Conservation (phyloP, 2,797 vertebrate genomes). For the Pipistrellus pygmaeus region DNA sequence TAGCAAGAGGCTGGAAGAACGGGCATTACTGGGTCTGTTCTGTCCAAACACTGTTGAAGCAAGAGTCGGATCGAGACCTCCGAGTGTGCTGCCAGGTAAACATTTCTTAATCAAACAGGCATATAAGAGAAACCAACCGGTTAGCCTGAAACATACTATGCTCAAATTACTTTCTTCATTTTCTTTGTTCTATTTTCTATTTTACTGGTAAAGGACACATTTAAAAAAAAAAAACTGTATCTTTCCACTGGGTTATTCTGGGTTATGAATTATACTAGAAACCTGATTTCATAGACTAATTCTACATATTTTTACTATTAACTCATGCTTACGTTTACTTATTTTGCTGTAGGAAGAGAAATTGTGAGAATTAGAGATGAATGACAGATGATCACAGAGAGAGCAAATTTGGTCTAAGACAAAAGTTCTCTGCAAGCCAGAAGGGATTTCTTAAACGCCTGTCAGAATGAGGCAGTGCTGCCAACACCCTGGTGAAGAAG, state of each 20-base stretch:
- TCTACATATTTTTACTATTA: background rate
- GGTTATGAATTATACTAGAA: background rate
- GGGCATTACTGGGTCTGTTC: too few relatives aligned
- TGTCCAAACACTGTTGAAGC: too few relatives aligned
- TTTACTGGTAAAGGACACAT: background rate
- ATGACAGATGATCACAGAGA: background rate
- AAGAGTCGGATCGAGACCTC: too few relatives aligned
- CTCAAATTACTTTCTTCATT: background rate
- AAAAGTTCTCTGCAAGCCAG: background rate
- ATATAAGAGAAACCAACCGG: background rate
- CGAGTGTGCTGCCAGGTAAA: background rate
- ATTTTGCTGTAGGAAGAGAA: background rate
- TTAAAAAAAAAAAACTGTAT: background rate
- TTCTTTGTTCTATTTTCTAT: conserved; percentile 18
- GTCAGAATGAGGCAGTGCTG: background rate
- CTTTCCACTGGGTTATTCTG: background rate
- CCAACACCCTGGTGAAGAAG: background rate
- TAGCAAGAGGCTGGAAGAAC: too few relatives aligned
- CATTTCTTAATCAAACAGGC: background rate
- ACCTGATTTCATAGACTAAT: background rate
- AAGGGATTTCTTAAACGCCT: background rate
- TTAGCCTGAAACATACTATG: background rate
- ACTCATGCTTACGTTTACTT: background rate
- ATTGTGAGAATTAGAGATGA: background rate
- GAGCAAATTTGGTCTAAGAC: background rate